These are phyloP conservation scores for Nephrotoma flavescens DNA, from an alignment of 2,888 invertebrate genomes.

Conservation along the genomic window DNA sequence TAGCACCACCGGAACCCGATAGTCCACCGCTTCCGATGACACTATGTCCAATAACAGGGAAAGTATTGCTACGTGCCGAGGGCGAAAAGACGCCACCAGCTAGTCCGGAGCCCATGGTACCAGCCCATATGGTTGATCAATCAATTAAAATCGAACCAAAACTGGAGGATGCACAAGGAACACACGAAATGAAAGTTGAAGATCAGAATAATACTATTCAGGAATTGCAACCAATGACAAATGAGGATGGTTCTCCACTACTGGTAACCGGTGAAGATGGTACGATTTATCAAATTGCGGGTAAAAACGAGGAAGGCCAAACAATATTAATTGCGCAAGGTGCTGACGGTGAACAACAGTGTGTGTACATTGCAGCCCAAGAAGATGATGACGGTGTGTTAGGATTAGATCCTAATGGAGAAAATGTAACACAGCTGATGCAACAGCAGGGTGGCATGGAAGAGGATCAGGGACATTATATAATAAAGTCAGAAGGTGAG, in stretches of 20 bases:
- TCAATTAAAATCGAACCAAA: not conserved
- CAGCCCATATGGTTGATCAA: conserved; percentile 9
- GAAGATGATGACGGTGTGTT: conserved; percentile 39
- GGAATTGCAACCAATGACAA: conserved; percentile 30
- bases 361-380: conserved; percentile 48
- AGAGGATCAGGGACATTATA: conserved; percentile 19
- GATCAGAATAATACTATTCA: conserved; percentile 21
- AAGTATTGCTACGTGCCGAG: conserved; percentile 42
- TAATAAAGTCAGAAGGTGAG: conserved; percentile 24
- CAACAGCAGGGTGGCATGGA: conserved; percentile 15
- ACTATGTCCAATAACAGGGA: conserved; percentile 53
- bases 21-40: conserved; percentile 54
- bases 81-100: conserved; percentile 45
- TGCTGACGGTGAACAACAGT: conserved; percentile 60
- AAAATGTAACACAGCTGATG: conserved; percentile 27
- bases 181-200: not conserved
- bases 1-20: conserved; percentile 31
- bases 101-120: conserved; percentile 31
- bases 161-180: conserved; percentile 13
- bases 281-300: conserved; percentile 47
- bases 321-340: conserved; percentile 59
- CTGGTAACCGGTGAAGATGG: conserved; percentile 75
- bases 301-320: conserved; percentile 67
- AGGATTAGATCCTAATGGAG: conserved; percentile 29
- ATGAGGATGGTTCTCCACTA: conserved; percentile 50